phyloP scores from a whole-genome alignment of 2,888 invertebrate species.

The Laspeyria flexula region DNA sequence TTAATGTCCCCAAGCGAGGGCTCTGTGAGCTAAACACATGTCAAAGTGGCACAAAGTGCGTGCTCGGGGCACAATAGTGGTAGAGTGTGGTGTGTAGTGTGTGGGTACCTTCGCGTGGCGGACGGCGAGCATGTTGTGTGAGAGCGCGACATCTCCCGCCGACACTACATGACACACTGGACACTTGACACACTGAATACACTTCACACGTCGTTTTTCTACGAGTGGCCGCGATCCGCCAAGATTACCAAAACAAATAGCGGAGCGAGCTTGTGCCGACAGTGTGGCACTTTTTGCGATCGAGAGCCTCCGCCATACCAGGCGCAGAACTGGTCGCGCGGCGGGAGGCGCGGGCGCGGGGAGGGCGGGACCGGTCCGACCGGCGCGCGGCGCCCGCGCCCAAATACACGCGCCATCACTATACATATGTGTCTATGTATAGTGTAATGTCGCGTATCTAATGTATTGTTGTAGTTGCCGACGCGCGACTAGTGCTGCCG shows the following conservation, averaged over 20 bases:
- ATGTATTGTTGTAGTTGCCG: constrained; percentile 6
- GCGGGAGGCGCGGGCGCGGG: constrained; percentile 14
- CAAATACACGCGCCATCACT: constrained; percentile 39
- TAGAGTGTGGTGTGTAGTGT: background rate
- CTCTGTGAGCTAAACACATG: constrained; percentile 4
- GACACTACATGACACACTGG: constrained; percentile 43
- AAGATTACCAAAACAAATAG: constrained; percentile 55
- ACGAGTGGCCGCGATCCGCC: constrained; percentile 32
- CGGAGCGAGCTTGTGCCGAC: constrained; percentile 38
- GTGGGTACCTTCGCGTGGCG: constrained; percentile 72
- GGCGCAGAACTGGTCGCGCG: constrained; percentile 40
- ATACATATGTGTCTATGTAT: constrained; percentile 14
- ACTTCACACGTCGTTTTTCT: constrained; percentile 29
- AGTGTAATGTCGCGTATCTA: constrained; percentile 16
- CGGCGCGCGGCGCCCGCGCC: constrained; percentile 42
- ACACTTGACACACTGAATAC: constrained; percentile 30
- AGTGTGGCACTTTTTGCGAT: constrained; percentile 53
- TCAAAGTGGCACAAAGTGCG: constrained; percentile 7
- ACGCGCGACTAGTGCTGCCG: background rate
- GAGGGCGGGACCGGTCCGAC: constrained; percentile 43
- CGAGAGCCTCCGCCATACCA: constrained; percentile 13
- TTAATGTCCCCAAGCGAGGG: constrained; percentile 11
- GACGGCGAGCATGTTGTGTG: constrained; percentile 64
- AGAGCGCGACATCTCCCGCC: constrained; percentile 57
- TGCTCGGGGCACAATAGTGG: background rate